Evolutionary conservation across 2,113 vertebrate species (phyloP).

Genomic region (Peucedramus taeniatus): DNA sequence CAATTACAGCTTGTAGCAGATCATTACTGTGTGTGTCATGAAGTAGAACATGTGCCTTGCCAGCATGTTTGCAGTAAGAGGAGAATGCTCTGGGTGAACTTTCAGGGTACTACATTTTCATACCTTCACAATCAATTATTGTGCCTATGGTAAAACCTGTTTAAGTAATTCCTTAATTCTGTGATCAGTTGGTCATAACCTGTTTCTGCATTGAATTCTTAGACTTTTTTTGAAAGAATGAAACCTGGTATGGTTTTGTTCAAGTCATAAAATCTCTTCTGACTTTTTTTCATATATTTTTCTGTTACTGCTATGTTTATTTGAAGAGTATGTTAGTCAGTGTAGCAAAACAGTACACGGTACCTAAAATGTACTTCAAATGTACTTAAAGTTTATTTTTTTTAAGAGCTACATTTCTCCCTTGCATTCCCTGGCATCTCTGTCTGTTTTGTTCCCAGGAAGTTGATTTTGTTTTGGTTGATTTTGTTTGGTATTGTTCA

Average conservation of each 20-base stretch:
- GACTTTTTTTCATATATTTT: neutral
- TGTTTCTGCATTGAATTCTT: neutral
- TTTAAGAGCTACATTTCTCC: neutral
- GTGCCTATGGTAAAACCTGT: neutral
- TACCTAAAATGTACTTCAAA: neutral
- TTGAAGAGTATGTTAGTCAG: neutral
- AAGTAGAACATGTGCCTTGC: slow-evolving; percentile 12
- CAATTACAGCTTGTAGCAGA: neutral
- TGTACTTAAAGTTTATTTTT: neutral
- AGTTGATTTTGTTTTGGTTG: neutral
- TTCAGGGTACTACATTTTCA: neutral
- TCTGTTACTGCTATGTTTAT: neutral
- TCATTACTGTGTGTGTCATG: neutral
- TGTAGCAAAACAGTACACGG: neutral
- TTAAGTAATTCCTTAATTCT: neutral
- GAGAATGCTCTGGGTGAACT: neutral
- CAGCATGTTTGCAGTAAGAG: neutral
- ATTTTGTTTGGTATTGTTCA: neutral
- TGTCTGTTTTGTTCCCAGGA: neutral
- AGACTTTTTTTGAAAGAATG: neutral
- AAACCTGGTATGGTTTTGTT: neutral
- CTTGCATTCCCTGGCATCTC: neutral
- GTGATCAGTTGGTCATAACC: neutral
- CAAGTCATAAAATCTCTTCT: neutral
- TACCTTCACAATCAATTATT: neutral